A percentile compares a stretch with the other conserved stretches of the same genome.
Conservation (phyloP, 1,140 invertebrate species). For the Hylaeus anthracinus region DNA sequence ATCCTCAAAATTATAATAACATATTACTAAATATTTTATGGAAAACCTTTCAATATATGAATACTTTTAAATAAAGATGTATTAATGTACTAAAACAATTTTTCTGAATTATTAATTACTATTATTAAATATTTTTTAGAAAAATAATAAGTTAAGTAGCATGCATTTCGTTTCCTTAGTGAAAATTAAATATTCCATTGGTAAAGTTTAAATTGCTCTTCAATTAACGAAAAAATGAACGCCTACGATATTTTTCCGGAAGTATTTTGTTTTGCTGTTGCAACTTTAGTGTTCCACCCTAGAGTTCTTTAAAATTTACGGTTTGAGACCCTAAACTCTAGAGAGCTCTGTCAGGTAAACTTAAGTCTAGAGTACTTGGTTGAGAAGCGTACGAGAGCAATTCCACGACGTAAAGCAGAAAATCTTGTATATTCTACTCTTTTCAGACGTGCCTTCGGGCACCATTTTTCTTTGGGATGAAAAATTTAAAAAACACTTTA, state of each 20-base stretch:
- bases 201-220: too few species aligned
- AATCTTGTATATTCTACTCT: slow-evolving; percentile 49
- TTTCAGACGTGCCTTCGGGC: slow-evolving; percentile 39
- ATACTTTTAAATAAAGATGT: too few species aligned
- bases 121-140: too few species aligned
- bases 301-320: slow-evolving; percentile 51
- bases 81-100: too few species aligned
- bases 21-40: too few species aligned
- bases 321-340: slow-evolving; percentile 48
- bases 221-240: not conserved
- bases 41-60: too few species aligned
- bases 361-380: slow-evolving; percentile 48
- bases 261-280: slow-evolving; percentile 23
- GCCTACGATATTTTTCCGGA: not conserved
- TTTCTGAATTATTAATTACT: too few species aligned
- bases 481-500: slow-evolving; percentile 34
- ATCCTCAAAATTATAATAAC: too few species aligned
- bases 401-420: slow-evolving; percentile 51
- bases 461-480: slow-evolving; percentile 1
- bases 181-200: too few species aligned
- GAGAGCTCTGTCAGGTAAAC: slow-evolving; percentile 49
- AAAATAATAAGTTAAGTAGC: too few species aligned
- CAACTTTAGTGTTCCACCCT: slow-evolving; percentile 40
- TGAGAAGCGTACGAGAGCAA: slow-evolving; percentile 45
- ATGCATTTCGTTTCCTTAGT: not conserved